phyloP scores from a whole-genome alignment of 1,140 invertebrate genomes.

The Vanessa atalanta region DNA sequence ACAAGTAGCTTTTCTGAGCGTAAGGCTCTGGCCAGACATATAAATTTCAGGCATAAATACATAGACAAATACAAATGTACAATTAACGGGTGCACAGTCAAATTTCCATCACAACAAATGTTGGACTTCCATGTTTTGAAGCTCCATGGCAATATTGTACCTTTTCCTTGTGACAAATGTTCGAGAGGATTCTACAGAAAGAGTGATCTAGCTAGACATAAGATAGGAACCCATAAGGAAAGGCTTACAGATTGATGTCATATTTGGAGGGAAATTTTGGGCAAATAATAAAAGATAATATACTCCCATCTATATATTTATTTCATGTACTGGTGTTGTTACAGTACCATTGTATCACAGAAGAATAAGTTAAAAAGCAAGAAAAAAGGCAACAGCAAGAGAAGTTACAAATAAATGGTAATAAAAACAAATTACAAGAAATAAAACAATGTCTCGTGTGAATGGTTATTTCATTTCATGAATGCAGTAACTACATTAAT shows the following conservation, averaged over 20 bases:
- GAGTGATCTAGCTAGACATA: conserved; percentile 65
- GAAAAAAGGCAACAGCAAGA: conserved; percentile 20
- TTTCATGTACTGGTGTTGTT: conserved; percentile 34
- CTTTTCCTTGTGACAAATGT: conserved; percentile 62
- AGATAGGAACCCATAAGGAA: conserved; percentile 58
- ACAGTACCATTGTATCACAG: conserved; percentile 37
- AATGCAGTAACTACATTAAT: conserved; percentile 39
- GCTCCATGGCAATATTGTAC: conserved; percentile 50
- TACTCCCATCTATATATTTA: conserved; percentile 35
- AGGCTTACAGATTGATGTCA: conserved; percentile 16
- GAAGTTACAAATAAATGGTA: conserved; percentile 11
- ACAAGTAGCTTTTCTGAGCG: conserved; percentile 67
- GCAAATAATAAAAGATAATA: neutral
- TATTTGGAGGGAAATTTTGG: neutral
- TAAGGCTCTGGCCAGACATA: conserved; percentile 55
- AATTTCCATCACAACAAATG: conserved; percentile 59
- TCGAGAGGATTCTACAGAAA: conserved; percentile 66
- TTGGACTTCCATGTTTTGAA: conserved; percentile 60
- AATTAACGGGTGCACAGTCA: conserved; percentile 52
- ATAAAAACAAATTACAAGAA: conserved; percentile 32
- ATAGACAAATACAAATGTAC: conserved; percentile 63
- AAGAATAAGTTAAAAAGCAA: conserved; percentile 25
- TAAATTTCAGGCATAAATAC: conserved; percentile 63
- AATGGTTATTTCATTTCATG: conserved; percentile 45
- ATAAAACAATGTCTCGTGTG: conserved; percentile 44